Evolutionary conservation across 2,113 vertebrate species (phyloP).

Genomic region (Phyllostomus hastatus): DNA sequence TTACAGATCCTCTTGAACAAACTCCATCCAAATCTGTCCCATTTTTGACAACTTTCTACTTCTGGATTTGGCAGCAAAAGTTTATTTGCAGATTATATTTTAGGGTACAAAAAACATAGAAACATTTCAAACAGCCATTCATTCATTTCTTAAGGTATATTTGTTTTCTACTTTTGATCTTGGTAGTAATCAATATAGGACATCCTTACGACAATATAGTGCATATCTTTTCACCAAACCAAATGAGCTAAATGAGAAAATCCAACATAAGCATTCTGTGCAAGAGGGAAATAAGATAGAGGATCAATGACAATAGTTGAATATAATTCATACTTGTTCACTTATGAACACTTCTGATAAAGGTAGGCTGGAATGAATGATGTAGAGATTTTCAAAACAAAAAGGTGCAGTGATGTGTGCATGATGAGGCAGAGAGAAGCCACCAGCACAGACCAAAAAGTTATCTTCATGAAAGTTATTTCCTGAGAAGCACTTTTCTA

Average conservation of each 20-base stretch:
- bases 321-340: background rate
- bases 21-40: background rate
- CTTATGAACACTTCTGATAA: background rate
- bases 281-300: background rate
- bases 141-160: background rate
- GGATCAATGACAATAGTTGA: background rate
- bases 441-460: background rate
- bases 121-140: constrained; percentile 1
- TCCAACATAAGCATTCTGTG: background rate
- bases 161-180: background rate
- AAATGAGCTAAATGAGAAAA: background rate
- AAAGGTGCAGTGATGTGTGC: background rate
- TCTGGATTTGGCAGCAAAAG: background rate
- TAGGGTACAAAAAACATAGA: background rate
- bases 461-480: background rate
- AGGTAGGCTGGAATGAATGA: background rate
- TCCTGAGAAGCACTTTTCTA: background rate
- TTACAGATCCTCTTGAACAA: background rate
- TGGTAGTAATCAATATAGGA: background rate
- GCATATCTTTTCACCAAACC: background rate
- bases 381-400: background rate
- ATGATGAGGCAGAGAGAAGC: background rate
- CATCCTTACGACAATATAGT: background rate
- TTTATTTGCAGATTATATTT: constrained; percentile 34
- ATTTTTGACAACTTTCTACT: background rate